These are phyloP conservation scores for Trematomus bernacchii DNA, from an alignment of 2,797 vertebrate species.

Conservation along the genomic window DNA sequence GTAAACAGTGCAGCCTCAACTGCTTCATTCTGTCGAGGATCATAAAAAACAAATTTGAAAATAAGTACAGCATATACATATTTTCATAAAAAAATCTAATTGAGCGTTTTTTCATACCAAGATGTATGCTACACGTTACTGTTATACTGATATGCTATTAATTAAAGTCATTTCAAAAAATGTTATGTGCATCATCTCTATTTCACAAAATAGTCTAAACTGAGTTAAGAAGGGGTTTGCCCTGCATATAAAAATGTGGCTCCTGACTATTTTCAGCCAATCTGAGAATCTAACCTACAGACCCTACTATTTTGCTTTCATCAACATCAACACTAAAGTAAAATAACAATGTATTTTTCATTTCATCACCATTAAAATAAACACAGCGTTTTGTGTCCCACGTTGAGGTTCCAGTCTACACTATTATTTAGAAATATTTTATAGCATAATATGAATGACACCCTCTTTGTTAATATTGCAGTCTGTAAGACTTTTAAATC, in stretches of 20 bases:
- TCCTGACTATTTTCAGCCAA: not conserved
- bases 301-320: not conserved
- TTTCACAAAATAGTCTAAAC: not conserved
- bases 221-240: not conserved
- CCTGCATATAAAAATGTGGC: not conserved
- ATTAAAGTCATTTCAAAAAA: not conserved
- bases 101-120: not conserved
- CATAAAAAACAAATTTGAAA: constrained; percentile 1
- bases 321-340: constrained; percentile 7
- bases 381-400: not conserved
- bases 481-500: constrained; percentile 58
- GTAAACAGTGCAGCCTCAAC: constrained; percentile 33
- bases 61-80: not conserved
- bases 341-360: constrained; percentile 5
- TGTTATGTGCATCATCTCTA: not conserved
- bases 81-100: constrained; percentile 11
- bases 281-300: constrained; percentile 13
- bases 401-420: constrained; percentile 21
- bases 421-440: constrained; percentile 39
- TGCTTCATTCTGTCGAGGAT: constrained; percentile 1
- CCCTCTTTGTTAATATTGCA: constrained; percentile 65
- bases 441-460: constrained; percentile 54
- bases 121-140: not conserved
- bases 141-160: not conserved
- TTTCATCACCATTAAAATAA: constrained; percentile 11